phyloP scores from a whole-genome alignment of 2,113 vertebrate genomes.

The Cochlearius cochlearius region DNA sequence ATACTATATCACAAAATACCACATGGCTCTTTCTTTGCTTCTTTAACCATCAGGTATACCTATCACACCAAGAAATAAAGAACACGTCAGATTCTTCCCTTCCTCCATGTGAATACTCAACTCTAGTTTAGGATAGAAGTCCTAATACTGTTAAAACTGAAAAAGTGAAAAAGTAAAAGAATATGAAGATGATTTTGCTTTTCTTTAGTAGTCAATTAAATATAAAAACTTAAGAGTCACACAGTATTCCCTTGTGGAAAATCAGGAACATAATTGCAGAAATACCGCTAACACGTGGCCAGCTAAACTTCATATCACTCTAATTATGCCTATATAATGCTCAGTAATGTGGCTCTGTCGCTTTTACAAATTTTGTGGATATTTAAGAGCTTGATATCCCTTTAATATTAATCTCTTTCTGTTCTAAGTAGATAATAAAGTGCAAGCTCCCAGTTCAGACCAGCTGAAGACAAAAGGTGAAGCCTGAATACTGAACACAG shows the following conservation, averaged over 20 bases:
- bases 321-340: neutral
- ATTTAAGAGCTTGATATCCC: neutral
- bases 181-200: neutral
- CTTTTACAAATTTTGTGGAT: neutral
- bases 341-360: neutral
- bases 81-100: neutral
- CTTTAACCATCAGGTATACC: neutral
- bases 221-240: neutral
- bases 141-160: neutral
- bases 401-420: neutral
- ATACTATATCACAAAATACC: neutral
- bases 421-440: neutral
- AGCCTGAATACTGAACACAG: neutral
- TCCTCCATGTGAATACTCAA: neutral
- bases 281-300: neutral
- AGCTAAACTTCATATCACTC: neutral
- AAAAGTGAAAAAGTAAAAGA: neutral
- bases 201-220: neutral
- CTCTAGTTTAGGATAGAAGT: neutral
- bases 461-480: neutral
- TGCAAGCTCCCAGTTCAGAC: neutral
- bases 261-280: neutral
- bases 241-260: neutral
- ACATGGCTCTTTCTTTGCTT: neutral
- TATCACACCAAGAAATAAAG: neutral